A percentile compares a stretch with the other conserved stretches of the same genome.
These are phyloP conservation scores for Leptoclinus maculatus DNA, from an alignment of 2,797 vertebrate species.

Conservation along the genomic window DNA sequence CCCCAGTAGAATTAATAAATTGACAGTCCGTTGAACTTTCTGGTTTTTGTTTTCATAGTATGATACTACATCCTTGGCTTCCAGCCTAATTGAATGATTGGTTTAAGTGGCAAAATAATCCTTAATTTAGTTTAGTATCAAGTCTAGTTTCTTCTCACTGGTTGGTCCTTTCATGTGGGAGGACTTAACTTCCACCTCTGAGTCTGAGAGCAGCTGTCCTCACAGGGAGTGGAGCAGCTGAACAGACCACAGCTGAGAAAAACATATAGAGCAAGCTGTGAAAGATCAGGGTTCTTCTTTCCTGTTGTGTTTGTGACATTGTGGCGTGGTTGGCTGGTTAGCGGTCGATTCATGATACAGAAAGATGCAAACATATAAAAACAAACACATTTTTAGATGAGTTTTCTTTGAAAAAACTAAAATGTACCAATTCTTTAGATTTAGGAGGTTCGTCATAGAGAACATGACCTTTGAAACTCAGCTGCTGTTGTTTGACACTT, in stretches of 20 bases:
- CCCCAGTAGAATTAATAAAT: no score
- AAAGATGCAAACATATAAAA: background rate
- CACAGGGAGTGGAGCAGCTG: conserved; percentile 19
- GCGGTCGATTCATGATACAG: background rate
- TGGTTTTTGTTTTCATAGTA: no score
- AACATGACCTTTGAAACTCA: background rate
- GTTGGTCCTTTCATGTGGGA: background rate
- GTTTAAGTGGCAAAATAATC: no score
- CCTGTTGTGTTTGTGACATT: background rate
- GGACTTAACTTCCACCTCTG: background rate
- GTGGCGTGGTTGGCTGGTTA: background rate
- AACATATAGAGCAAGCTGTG: background rate
- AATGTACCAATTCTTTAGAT: background rate
- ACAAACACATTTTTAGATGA: background rate
- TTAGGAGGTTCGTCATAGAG: background rate
- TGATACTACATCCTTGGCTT: no score
- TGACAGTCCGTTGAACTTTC: no score
- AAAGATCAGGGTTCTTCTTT: background rate
- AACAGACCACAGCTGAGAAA: conserved; percentile 7
- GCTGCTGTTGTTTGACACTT: background rate
- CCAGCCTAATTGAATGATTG: no score
- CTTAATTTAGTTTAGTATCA: no score
- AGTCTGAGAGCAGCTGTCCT: conserved; percentile 2
- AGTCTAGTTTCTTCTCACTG: background rate
- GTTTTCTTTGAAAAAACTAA: no score